These are phyloP conservation scores for Pomacea maculata DNA, from an alignment of 1,140 invertebrate species.

Conservation along the genomic window DNA sequence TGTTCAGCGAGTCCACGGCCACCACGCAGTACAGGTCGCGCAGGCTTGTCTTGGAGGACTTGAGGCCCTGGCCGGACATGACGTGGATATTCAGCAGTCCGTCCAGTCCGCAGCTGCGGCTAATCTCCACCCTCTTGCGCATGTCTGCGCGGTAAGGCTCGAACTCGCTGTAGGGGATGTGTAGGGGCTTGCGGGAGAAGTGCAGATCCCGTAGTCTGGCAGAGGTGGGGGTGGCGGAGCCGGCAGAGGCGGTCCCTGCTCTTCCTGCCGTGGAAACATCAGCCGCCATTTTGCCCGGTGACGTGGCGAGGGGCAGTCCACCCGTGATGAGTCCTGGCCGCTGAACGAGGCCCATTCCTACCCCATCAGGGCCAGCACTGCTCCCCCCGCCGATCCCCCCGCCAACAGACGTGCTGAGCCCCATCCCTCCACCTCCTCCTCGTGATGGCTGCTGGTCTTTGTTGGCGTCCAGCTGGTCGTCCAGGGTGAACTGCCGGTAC, in stretches of 20 bases:
- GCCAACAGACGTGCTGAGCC: background rate
- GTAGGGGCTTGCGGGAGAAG: slow-evolving; percentile 58
- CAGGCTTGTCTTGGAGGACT: slow-evolving; percentile 72
- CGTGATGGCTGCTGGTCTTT: slow-evolving; percentile 13
- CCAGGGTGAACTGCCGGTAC: slow-evolving; percentile 36
- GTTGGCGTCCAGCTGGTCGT: slow-evolving; percentile 3
- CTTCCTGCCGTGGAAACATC: background rate
- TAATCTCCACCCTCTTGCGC: slow-evolving; percentile 49
- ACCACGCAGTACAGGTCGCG: slow-evolving; percentile 96
- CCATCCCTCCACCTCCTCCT: slow-evolving; percentile 10
- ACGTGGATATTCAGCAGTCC: slow-evolving; percentile 92
- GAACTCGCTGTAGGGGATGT: slow-evolving; percentile 62
- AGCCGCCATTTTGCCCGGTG: slow-evolving; percentile 42
- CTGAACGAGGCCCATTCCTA: slow-evolving; percentile 20
- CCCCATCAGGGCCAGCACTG: slow-evolving; percentile 16
- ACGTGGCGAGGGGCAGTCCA: slow-evolving; percentile 50
- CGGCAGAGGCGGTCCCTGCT: slow-evolving; percentile 26
- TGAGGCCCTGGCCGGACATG: slow-evolving; percentile 85
- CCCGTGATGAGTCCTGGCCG: slow-evolving; percentile 33
- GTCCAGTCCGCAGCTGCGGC: slow-evolving; percentile 75
- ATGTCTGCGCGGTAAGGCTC: slow-evolving; percentile 58
- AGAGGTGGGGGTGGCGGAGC: slow-evolving; percentile 26
- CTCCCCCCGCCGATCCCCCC: slow-evolving; percentile 14
- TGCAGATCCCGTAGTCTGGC: slow-evolving; percentile 58
- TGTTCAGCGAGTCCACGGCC: slow-evolving; percentile 95